Evolutionary conservation across 2,113 vertebrate species (phyloP), one percentile per base, ranked within the genome.

Genomic region (Meriones unguiculatus): DNA sequence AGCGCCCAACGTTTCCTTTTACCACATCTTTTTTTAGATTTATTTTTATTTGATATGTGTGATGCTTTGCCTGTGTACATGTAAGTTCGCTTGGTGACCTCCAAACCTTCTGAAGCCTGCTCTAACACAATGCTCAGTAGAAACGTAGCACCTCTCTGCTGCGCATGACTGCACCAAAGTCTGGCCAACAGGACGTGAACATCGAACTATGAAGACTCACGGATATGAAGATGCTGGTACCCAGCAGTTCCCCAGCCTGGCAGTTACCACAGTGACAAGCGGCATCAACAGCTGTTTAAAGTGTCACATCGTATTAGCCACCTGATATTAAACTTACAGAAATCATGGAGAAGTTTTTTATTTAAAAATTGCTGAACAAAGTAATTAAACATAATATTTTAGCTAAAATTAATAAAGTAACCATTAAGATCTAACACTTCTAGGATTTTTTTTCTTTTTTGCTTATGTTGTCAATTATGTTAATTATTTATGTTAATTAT

Each of bases 181-280:
- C 0, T 92, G 93, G 95, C 94, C 92, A 88, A 89, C 87, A 96
- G 69, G 80, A 94, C 25, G n/a, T 87, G 95, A 97, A 94, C 93
- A 70, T 94, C 96, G 93, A 80, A 93, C 95, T 77, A 64, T 67
- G 13, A 87, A 30, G 95, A 92, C 77, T 89, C 81, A 46, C 38
- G 59, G 88, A 91, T 93, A 93, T 86, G 25, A 93, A 86, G 57
- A 97, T 87, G 73, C 90, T 96, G 91, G 96, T 80, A 69, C 69
- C 91, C 46, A 96, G 94, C 84, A 81, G 93, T 97, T 90, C 72
- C 93, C 50, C 22, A 89, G 96, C 91, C 17, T 62, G 97, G 97
- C 87, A 76, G 97, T 98, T 97, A 93, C 98, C 97, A 98, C 98
- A 96, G 98, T 94, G 96, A 98, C 86, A 32, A 35, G 24, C 54